Evolutionary conservation across 2,888 invertebrate genomes (phyloP).

Genomic region (Diarsia rubi): DNA sequence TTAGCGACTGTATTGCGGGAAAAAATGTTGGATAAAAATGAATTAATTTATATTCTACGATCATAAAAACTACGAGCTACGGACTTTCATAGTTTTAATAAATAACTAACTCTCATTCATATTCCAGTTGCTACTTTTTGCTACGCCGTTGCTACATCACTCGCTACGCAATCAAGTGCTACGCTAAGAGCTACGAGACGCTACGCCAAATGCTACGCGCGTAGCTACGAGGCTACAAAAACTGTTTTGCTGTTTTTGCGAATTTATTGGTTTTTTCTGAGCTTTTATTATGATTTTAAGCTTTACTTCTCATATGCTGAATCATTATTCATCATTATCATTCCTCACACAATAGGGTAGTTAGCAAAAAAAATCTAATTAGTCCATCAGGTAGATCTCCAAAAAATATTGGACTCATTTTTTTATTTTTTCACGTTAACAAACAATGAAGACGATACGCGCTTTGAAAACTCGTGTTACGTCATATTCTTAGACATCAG

Average conservation of each 20-base stretch:
- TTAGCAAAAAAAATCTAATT: too few species aligned
- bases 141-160: constrained; percentile 12
- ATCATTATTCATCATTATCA: too few species aligned
- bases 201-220: constrained; percentile 3
- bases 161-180: constrained; percentile 4
- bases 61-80: not conserved
- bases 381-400: too few species aligned
- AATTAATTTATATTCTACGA: not conserved
- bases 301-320: not conserved
- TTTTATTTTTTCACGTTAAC: too few species aligned
- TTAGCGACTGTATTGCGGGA: not conserved
- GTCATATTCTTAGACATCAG: too few species aligned
- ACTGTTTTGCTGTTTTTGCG: not conserved
- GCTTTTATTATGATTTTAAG: too few species aligned
- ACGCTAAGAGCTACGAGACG: constrained; percentile 8
- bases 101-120: not conserved
- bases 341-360: too few species aligned
- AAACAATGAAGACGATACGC: too few species aligned
- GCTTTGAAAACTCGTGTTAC: too few species aligned
- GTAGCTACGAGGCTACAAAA: constrained; percentile 8
- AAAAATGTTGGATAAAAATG: not conserved
- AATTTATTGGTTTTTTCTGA: not conserved
- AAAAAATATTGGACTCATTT: too few species aligned
- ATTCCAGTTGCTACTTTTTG: not conserved
- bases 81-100: not conserved